These are phyloP conservation scores for Apodemus speciosus DNA, from an alignment of 2,113 vertebrate genomes.

Conservation along the genomic window DNA sequence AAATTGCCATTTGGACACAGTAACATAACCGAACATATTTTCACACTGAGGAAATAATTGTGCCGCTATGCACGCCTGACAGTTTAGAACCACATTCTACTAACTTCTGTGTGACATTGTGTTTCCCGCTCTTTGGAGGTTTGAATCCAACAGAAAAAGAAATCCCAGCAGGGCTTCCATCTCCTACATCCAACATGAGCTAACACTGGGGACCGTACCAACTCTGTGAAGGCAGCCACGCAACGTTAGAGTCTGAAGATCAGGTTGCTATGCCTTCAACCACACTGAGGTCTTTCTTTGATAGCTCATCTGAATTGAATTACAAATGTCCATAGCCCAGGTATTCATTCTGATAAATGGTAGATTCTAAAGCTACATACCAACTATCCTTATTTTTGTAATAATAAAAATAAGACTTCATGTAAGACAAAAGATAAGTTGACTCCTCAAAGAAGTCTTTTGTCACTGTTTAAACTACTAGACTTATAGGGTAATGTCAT, in stretches of 20 bases:
- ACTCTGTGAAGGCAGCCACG: not conserved
- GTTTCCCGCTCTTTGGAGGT: not conserved
- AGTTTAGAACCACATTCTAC: not conserved
- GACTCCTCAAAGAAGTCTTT: slow-evolving; percentile 5
- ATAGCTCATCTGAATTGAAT: slow-evolving; percentile 17
- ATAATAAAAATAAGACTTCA: not conserved
- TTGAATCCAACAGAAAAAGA: not conserved
- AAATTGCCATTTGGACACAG: not conserved
- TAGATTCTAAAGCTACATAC: not conserved
- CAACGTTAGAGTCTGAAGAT: not conserved
- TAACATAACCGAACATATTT: not conserved
- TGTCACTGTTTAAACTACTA: not conserved
- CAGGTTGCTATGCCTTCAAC: not conserved
- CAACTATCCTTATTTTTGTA: not conserved
- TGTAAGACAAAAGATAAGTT: slow-evolving; percentile 25
- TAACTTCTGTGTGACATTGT: not conserved
- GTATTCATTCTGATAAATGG: slow-evolving; percentile 28
- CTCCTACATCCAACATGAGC: not conserved
- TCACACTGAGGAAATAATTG: not conserved
- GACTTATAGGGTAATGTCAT: not conserved
- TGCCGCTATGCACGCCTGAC: not conserved
- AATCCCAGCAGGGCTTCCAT: not conserved
- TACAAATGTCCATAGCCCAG: not conserved
- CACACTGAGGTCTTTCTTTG: not conserved
- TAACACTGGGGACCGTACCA: not conserved